Base-by-base conservation (phyloP, 1,140 invertebrate species). In the Ctenoplectra terminalis region DNA sequence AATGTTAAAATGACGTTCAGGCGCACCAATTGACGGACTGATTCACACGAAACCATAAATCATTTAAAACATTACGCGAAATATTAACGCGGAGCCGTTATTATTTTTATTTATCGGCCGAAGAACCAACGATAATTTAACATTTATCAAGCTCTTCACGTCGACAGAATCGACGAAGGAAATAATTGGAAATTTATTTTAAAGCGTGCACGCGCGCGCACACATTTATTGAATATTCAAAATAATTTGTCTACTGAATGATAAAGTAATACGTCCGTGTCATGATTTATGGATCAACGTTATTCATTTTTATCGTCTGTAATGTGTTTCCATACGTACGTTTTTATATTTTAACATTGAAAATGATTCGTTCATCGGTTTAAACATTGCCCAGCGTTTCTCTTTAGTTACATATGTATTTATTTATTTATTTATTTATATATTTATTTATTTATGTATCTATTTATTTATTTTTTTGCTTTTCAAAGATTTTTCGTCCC, bases 121-220 rank as follows among this genome's bases (percentile, higher is more conserved):
- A 43, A n/a, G 15, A 3, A 26, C 54, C 23, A 23, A 23, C 50
- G 50, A 34, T 58, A 37, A 54, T 66, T 76, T 64, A 76, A 43
- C 61, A 48, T 58, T 69, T 69, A 78, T 70, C 64, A 69, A 70
- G 52, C 64, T 8, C 11, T 37, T 50, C 34, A 2, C 29, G 20
- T 29, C 26, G 66, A 60, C 52, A 56, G 29, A 17, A 20, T 15
- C 37, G 50, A 34, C 31, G 31, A 69, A 71, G 20, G 31, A 61
- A 79, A 79, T 79, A 61, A 79, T 79, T 79, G 75, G 40, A 46
- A 54, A 71, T 71, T 79, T 71, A 50, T 79, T 79, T 60, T 79
- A 67, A 29, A 46, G 23, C 37, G 37, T 5, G 43, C 52, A n/a
- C n/a, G n/a, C n/a, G n/a, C n/a, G n/a, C 9, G 31, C 34, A 9